phyloP scores from a whole-genome alignment of 2,888 invertebrate species.

The Coecobrya sp. region DNA sequence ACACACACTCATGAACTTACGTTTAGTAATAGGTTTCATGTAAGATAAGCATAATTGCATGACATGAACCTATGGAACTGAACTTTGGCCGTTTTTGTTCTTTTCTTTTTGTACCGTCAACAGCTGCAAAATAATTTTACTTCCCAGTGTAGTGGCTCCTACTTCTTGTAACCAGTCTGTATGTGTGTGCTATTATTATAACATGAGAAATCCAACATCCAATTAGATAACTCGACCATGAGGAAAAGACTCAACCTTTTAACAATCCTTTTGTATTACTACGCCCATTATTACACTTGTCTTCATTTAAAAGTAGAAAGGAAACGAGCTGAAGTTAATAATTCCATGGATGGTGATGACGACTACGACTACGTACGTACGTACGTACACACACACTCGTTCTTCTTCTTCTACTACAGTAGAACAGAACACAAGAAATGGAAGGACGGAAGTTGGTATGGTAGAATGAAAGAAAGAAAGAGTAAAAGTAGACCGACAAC shows the following conservation, averaged over 20 bases:
- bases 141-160: neutral
- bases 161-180: neutral
- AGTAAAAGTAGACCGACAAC: constrained; percentile 53
- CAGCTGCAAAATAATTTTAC: neutral
- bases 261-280: constrained; percentile 51
- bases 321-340: constrained; percentile 68
- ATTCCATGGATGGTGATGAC: constrained; percentile 37
- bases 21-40: neutral
- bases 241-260: constrained; percentile 58
- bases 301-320: constrained; percentile 61
- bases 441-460: constrained; percentile 32
- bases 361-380: neutral
- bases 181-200: neutral
- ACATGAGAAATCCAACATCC: constrained; percentile 44
- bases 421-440: neutral
- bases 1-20: too few species aligned
- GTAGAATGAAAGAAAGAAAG: constrained; percentile 23
- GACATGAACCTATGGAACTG: neutral
- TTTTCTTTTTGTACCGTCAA: neutral
- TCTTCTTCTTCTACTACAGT: constrained; percentile 1
- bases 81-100: neutral
- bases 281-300: constrained; percentile 57
- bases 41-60: neutral
- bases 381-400: too few species aligned
- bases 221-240: constrained; percentile 60